These are phyloP conservation scores for Mythimna albipuncta DNA, from an alignment of 2,888 invertebrate species.

Conservation along the genomic window DNA sequence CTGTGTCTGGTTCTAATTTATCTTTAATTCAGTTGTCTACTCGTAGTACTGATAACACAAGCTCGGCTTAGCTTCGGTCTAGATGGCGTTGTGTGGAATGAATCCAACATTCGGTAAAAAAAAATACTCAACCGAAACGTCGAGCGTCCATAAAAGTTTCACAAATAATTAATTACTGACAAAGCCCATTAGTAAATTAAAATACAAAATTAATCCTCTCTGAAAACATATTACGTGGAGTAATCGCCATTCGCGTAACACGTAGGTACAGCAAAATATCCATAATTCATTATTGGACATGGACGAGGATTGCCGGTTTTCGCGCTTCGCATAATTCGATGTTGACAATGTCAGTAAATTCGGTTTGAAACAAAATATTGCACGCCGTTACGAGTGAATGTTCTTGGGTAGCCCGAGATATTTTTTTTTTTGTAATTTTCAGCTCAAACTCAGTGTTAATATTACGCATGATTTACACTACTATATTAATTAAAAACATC, in stretches of 20 bases:
- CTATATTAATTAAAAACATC: no score
- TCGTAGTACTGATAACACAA: no score
- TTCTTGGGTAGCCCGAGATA: no score
- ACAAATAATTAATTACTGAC: conserved; percentile 23
- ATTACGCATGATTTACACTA: no score
- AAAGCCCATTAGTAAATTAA: conserved; percentile 43
- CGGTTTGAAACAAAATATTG: conserved; percentile 41
- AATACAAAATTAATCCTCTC: conserved; percentile 41
- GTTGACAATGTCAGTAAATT: conserved; percentile 42
- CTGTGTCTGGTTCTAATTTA: no score
- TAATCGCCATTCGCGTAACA: conserved; percentile 36
- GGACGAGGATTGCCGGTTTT: conserved; percentile 48
- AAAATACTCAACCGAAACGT: not conserved
- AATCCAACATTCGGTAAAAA: not conserved
- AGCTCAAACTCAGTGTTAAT: no score
- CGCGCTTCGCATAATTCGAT: conserved; percentile 32
- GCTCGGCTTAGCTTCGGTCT: no score
- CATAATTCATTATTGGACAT: conserved; percentile 54
- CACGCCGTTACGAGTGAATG: no score
- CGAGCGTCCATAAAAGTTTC: not conserved
- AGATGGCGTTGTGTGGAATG: no score
- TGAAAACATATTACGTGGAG: conserved; percentile 40
- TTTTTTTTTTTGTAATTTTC: no score
- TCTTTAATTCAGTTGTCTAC: no score
- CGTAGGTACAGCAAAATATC: conserved; percentile 49